Base-by-base conservation (phyloP, 1,140 invertebrate species). In the Pseudomyrmex concolor region DNA sequence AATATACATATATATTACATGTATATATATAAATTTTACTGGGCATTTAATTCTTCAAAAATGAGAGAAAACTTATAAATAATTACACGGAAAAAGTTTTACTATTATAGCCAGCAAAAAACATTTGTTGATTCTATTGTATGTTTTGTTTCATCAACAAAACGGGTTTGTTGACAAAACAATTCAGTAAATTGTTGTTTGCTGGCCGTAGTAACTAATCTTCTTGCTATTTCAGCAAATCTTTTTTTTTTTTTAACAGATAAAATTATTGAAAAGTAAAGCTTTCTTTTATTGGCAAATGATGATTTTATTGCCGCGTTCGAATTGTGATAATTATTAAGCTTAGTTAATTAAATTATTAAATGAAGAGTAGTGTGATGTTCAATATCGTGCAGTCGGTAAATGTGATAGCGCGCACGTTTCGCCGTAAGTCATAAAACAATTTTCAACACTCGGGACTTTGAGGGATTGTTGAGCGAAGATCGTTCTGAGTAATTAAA, bases 401-500 rank as follows among this genome's bases (percentile, higher is more conserved):
- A 80, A 80, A 80, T 70, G 66, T 80, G 76, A 80, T 80, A 71
- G 66, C 54, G 76, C 54, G 76, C 54, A 59, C 43, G 43, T 80
- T 66, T 70, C 66, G 66, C 15, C 67, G 19, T 50, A 59, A 80
- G 76, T 80, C 55, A 55, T 80, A 80, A 80, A 80, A 80, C 66
- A 80, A 80, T 80, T 80, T 80, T 80, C 76, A 80, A 80, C 76
- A 80, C 76, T 60, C 54, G n/a, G 8, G 76, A 80, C 76, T 80
- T 80, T 80, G 76, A 80, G 76, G 76, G 64, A 80, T 80, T 80
- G 76, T 80, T 80, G 55, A 66, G 54, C 43, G 76, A 60, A 71
- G 66, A 80, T 80, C 76, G 76, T 68, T 80, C 66, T 17, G 76
- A 80, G 76, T 80, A 80, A 80, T 80, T 80, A 80, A 80, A 80